These are phyloP conservation scores for Phrynocephalus guinanensis DNA, from an alignment of 2,797 vertebrate species.

Conservation along the genomic window DNA sequence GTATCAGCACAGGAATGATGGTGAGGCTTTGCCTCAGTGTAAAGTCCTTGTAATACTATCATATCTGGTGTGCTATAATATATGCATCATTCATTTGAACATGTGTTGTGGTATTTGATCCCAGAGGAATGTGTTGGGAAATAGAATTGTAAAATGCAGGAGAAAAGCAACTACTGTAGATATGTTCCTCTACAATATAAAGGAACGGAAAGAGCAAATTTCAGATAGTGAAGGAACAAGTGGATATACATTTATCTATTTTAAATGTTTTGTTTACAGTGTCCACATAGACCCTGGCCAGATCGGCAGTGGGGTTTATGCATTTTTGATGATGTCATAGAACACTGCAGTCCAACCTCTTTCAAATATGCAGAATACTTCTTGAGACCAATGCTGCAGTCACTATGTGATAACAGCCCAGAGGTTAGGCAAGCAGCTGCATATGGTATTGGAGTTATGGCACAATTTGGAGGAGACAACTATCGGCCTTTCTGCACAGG, in stretches of 20 bases:
- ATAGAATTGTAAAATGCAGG: not conserved
- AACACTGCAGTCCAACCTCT: conserved; percentile 97
- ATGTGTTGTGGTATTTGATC: not conserved
- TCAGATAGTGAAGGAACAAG: not conserved
- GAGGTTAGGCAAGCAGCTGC: conserved; percentile 97
- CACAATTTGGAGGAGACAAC: conserved; percentile 93
- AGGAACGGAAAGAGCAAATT: not conserved
- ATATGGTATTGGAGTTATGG: conserved; percentile 96
- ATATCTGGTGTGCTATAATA: not conserved
- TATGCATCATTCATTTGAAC: not conserved
- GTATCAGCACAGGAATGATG: not conserved
- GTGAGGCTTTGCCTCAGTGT: not conserved
- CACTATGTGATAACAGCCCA: conserved; percentile 92
- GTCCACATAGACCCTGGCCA: conserved; percentile 94
- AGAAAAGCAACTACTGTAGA: not conserved
- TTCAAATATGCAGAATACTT: conserved; percentile 96
- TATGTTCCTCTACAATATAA: not conserved
- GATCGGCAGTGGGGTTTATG: conserved; percentile 98
- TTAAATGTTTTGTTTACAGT: conserved; percentile 76
- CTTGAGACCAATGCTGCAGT: conserved; percentile 92
- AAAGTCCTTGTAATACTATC: not conserved
- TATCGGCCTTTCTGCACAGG: conserved; percentile 96
- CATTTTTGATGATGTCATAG: conserved; percentile 96
- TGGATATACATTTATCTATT: not conserved
- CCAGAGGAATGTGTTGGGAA: not conserved